These are phyloP conservation scores for Bryconaethiops microstoma DNA, from an alignment of 2,797 vertebrate genomes.

Conservation along the genomic window DNA sequence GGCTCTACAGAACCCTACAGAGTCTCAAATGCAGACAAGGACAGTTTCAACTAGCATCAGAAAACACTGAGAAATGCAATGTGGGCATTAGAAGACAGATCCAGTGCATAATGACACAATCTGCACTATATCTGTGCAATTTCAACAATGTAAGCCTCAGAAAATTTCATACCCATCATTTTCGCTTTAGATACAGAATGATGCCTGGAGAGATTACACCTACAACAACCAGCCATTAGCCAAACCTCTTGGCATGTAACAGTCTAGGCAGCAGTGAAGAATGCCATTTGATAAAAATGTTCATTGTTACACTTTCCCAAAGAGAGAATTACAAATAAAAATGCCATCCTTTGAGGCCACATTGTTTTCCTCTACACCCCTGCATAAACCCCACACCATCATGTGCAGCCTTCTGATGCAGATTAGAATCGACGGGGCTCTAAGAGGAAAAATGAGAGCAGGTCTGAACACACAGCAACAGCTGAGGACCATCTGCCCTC, in stretches of 20 bases:
- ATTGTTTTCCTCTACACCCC: slow-evolving; percentile 4
- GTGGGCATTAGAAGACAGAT: no score
- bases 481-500: slow-evolving; percentile 51
- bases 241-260: neutral
- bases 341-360: neutral
- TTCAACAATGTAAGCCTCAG: neutral
- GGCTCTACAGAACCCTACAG: neutral
- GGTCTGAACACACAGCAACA: slow-evolving; percentile 27
- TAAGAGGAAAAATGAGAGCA: slow-evolving; percentile 18
- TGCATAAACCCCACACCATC: neutral
- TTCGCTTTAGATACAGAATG: neutral
- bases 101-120: neutral
- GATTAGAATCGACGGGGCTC: slow-evolving; percentile 17
- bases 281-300: neutral
- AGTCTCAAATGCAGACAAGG: neutral
- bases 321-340: neutral
- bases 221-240: neutral
- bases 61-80: neutral
- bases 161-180: neutral
- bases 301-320: neutral
- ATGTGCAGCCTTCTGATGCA: neutral
- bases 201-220: neutral
- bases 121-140: neutral
- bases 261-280: neutral
- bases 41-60: neutral